Base-by-base conservation (phyloP, 1,140 invertebrate genomes). In the Helicoverpa armigera region DNA sequence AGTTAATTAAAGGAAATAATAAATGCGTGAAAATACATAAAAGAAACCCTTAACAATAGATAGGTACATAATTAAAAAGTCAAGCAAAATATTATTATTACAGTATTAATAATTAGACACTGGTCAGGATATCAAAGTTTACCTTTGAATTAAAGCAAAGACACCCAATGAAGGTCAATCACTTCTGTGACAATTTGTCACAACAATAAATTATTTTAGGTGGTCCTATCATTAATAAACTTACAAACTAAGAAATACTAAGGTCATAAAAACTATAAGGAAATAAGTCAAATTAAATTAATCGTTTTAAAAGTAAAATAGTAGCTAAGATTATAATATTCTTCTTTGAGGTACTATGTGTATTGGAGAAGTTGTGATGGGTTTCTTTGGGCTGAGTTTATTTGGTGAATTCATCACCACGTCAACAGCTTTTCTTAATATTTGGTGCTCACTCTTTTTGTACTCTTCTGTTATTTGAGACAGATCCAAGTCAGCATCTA, bases 401-500 rank as follows among this genome's bases (percentile, higher is more conserved):
- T 86, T 92, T 1, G 94, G 94, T 29, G 94, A 95, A 18, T 91
- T 92, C 88, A 95, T 95, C 16, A 95, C 94, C 7, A 94, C 94
- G 79, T 95, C 90, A 18, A 95, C 93, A 48, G 94, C 94, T 73
- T 90, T 90, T 75, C 91, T 90, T 11, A 95, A 82, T 65, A 95
- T 95, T 83, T 93, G 90, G 80, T 95, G 94, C 88, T 96, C 96
- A 77, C 95, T 96, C 69, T 95, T 96, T 81, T 96, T 95, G 86
- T 96, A 97, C 84, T 97, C 96, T 78, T 94, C 94, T 48, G 94
- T 94, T 84, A 97, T 96, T 82, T 95, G 91, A 13, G 96, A 95
- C 29, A 96, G 90, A 88, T 96, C 96, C 72, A 96, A 88, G 93
- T 97, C 95, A 35, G 96, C 96, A 91, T 97, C 95, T 65, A 97